phyloP scores from a whole-genome alignment of 2,797 vertebrate genomes.

The Crenuchus spilurus region DNA sequence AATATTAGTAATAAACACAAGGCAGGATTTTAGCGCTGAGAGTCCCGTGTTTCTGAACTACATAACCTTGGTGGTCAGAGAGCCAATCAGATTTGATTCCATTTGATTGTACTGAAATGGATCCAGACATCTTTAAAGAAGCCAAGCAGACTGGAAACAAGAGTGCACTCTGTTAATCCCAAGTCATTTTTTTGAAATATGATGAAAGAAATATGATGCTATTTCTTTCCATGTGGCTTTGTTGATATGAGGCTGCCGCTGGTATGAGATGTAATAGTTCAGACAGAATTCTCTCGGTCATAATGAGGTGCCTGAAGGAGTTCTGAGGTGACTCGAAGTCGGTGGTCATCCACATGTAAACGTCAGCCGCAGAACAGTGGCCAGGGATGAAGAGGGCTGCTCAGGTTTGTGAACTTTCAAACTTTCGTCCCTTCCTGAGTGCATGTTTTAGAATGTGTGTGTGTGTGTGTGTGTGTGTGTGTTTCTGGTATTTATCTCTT shows the following conservation, averaged over 20 bases:
- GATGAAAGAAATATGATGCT: conserved; percentile 32
- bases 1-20: neutral
- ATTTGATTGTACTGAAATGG: conserved; percentile 17
- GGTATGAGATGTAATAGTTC: conserved; percentile 14
- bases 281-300: conserved; percentile 16
- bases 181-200: conserved; percentile 16
- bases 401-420: conserved; percentile 47
- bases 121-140: conserved; percentile 18
- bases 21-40: neutral
- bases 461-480: conserved; percentile 10
- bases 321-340: conserved; percentile 48
- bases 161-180: neutral
- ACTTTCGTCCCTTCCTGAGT: conserved; percentile 42
- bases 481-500: neutral
- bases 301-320: conserved; percentile 45
- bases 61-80: neutral
- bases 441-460: conserved; percentile 12
- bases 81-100: neutral
- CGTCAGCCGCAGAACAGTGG: conserved; percentile 40
- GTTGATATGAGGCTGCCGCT: conserved; percentile 39
- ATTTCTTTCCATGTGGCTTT: neutral
- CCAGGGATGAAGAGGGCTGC: conserved; percentile 29
- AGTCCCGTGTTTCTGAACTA: conserved; percentile 8
- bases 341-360: conserved; percentile 54
- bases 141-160: conserved; percentile 23